Conservation (phyloP, 2,888 invertebrate species). For the Phyto melanocephala region DNA sequence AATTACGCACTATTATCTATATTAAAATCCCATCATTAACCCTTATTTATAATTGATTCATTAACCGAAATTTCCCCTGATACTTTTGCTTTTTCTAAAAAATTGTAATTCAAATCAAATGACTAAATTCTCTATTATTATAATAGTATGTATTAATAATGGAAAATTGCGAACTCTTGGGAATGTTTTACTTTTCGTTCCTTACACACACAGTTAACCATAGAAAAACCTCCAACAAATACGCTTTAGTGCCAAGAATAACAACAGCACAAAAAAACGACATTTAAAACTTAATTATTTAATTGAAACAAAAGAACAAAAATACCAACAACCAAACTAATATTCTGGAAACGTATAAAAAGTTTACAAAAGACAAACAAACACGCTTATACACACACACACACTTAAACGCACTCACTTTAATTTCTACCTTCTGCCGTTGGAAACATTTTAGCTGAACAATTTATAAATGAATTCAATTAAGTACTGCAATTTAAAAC, state of each 20-base stretch:
- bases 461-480: constrained; percentile 64
- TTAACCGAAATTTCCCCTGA: not conserved
- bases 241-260: not conserved
- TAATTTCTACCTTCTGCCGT: constrained; percentile 3
- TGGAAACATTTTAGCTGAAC: constrained; percentile 39
- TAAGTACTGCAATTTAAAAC: constrained; percentile 62
- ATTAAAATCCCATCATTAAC: no score
- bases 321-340: not conserved
- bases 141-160: constrained; percentile 6
- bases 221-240: not conserved
- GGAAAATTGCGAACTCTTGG: constrained; percentile 5
- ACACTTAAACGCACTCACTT: not conserved
- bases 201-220: not conserved
- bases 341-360: not conserved
- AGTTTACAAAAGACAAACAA: not conserved
- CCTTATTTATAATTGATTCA: no score
- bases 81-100: not conserved
- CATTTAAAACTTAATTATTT: constrained; percentile 46
- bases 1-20: no score
- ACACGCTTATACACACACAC: not conserved
- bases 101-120: constrained; percentile 15
- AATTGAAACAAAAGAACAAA: constrained; percentile 6
- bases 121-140: constrained; percentile 28
- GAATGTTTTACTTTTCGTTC: not conserved
- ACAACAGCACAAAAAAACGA: not conserved